Conservation (phyloP, 1,140 invertebrate genomes). For the Oryzaephilus surinamensis region DNA sequence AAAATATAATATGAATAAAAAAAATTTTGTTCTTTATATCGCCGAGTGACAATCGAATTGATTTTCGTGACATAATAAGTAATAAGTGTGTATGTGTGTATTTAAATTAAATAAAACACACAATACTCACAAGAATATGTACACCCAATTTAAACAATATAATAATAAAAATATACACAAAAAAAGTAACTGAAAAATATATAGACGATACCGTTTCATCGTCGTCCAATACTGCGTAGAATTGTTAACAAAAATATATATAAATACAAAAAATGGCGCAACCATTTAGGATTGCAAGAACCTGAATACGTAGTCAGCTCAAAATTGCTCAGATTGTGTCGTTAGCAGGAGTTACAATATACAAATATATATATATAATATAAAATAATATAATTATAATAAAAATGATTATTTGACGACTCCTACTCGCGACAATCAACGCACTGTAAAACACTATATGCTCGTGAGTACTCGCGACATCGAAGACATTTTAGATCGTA, state of each 20-base stretch:
- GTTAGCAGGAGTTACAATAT: conserved; percentile 10
- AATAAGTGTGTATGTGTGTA: no score
- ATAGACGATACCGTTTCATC: no score
- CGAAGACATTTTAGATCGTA: conserved; percentile 15
- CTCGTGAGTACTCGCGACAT: conserved; percentile 9
- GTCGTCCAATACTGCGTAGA: no score
- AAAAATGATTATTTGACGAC: neutral
- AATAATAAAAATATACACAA: no score
- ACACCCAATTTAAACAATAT: no score
- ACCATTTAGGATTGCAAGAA: conserved; percentile 1
- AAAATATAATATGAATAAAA: no score
- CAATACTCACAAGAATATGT: no score
- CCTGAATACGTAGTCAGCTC: conserved; percentile 17
- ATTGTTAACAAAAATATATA: neutral
- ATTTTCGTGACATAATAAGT: no score
- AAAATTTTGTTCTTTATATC: conserved; percentile 28
- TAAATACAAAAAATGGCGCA: neutral
- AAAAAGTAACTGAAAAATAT: no score
- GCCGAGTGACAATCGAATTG: conserved; percentile 29
- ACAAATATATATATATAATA: neutral
- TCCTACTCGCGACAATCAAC: no score
- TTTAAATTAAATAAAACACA: no score
- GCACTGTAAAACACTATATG: no score
- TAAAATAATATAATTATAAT: neutral
- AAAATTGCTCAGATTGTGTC: conserved; percentile 10